Evolutionary conservation across 2,888 invertebrate species (phyloP).

Genomic region (Druceiella hillmani): DNA sequence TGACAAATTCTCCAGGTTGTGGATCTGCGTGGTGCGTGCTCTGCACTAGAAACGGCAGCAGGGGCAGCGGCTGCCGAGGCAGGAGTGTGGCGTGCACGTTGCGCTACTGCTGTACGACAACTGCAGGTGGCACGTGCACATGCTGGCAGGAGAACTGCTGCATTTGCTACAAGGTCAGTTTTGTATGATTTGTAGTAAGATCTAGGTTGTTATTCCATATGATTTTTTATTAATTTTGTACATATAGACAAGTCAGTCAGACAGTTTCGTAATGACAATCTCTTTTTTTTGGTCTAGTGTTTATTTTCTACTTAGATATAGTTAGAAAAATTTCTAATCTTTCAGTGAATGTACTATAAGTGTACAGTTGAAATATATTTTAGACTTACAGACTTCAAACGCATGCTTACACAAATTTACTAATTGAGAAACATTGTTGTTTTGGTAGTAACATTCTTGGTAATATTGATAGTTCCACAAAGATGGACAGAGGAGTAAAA

Average conservation of each 20-base stretch:
- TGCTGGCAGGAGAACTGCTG: slow-evolving; percentile 39
- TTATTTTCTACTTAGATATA: too few species aligned
- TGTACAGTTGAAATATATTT: too few species aligned
- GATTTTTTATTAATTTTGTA: too few species aligned
- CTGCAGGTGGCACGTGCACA: slow-evolving; percentile 63
- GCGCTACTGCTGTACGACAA: slow-evolving; percentile 58
- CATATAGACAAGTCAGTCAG: not conserved
- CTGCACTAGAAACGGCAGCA: slow-evolving; percentile 69
- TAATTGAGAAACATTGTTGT: too few species aligned
- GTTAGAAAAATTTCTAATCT: too few species aligned
- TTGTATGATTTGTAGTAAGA: not conserved
- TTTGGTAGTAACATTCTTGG: too few species aligned
- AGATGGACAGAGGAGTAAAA: too few species aligned
- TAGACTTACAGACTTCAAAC: too few species aligned
- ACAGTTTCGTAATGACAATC: not conserved
- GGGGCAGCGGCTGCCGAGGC: slow-evolving; percentile 65
- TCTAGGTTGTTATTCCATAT: not conserved
- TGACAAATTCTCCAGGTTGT: slow-evolving; percentile 50
- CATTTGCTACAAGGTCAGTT: not conserved
- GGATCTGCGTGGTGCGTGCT: slow-evolving; percentile 69
- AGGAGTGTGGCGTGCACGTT: slow-evolving; percentile 64
- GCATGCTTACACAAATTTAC: too few species aligned
- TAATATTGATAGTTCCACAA: too few species aligned
- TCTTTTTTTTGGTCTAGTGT: too few species aligned
- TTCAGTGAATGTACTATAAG: too few species aligned